These are phyloP conservation scores for Typhlichthys eigenmanni DNA, from an alignment of 2,797 vertebrate species.

Conservation along the genomic window DNA sequence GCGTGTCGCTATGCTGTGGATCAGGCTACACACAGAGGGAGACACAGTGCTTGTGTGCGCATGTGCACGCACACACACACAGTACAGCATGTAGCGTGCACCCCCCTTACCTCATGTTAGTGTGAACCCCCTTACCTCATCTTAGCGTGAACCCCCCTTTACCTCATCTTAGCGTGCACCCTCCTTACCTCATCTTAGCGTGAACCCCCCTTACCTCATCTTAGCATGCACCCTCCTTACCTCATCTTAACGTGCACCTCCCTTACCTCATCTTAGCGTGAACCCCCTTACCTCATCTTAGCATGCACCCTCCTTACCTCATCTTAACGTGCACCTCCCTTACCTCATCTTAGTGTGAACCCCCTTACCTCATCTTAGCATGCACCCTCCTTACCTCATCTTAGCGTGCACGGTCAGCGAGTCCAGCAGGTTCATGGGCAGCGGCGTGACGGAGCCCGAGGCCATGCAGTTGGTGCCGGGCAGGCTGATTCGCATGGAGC, in stretches of 20 bases:
- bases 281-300: too few species aligned
- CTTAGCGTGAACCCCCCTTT: conserved; percentile 84
- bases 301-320: conserved; percentile 84
- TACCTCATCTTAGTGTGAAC: too few species aligned
- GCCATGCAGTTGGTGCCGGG: conserved; percentile 94
- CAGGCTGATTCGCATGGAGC: conserved; percentile 87
- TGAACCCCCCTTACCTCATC: conserved; percentile 90
- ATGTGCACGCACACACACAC: not conserved
- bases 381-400: conserved; percentile 90
- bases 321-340: conserved; percentile 76
- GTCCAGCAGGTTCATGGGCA: conserved; percentile 98
- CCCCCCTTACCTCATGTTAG: too few species aligned
- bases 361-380: conserved; percentile 94
- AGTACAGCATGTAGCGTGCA: not conserved
- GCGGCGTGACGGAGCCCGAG: conserved; percentile 90
- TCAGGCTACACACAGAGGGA: conserved; percentile 77
- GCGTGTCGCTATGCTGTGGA: conserved; percentile 97
- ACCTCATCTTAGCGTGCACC: conserved; percentile 99
- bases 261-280: too few species aligned
- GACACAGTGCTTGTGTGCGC: not conserved
- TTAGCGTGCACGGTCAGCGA: conserved; percentile 98
- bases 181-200: too few species aligned
- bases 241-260: conserved; percentile 78
- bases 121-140: conserved; percentile 84
- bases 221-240: conserved; percentile 69